Evolutionary conservation across 2,888 invertebrate species (phyloP).

Genomic region (Drosophila neotestacea): DNA sequence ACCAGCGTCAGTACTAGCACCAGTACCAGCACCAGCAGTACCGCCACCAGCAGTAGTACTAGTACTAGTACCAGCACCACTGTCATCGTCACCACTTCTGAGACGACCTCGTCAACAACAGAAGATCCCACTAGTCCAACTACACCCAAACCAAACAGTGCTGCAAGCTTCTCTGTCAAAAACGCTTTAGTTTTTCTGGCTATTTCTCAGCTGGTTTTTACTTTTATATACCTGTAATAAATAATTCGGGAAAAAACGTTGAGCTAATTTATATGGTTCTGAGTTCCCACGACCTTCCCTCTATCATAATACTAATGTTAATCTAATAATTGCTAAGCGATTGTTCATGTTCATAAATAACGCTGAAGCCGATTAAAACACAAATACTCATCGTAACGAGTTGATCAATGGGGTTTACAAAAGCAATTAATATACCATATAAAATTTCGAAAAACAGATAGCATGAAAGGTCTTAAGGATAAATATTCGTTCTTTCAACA

Average conservation of each 20-base stretch:
- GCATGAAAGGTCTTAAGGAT: neutral
- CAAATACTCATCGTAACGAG: neutral
- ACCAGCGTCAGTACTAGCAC: slow-evolving; percentile 1
- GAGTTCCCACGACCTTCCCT: slow-evolving; percentile 33
- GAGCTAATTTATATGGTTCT: neutral
- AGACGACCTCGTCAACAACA: slow-evolving; percentile 21
- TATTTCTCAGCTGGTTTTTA: slow-evolving; percentile 30
- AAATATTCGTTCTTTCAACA: neutral
- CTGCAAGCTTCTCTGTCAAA: slow-evolving; percentile 18
- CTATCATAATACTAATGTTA: slow-evolving; percentile 30
- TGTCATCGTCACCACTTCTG: neutral
- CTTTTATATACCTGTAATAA: slow-evolving; percentile 44
- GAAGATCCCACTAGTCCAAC: slow-evolving; percentile 26
- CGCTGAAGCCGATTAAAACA: slow-evolving; percentile 18
- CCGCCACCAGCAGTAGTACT: neutral
- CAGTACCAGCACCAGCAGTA: slow-evolving; percentile 1
- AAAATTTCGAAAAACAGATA: neutral
- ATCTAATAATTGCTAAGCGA: slow-evolving; percentile 50
- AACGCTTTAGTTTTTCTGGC: slow-evolving; percentile 34
- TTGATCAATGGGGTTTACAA: neutral
- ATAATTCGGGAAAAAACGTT: slow-evolving; percentile 28
- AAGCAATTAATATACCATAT: neutral
- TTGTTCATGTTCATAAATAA: slow-evolving; percentile 41
- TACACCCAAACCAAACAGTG: slow-evolving; percentile 27
- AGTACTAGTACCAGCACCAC: neutral